These are phyloP conservation scores for Thunnus maccoyii DNA, from an alignment of 2,113 vertebrate species.

Conservation along the genomic window DNA sequence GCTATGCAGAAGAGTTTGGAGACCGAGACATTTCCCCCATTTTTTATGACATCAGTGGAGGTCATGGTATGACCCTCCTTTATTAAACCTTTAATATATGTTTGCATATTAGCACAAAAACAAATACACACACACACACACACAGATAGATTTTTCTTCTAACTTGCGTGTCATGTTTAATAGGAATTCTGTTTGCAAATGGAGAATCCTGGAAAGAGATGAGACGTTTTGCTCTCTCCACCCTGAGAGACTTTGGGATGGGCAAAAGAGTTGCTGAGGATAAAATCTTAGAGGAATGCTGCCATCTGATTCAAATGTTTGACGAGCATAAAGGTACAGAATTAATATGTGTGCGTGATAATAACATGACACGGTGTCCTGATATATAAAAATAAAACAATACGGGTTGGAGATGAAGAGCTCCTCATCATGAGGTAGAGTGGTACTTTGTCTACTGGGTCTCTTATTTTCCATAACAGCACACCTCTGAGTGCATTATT, in stretches of 20 bases:
- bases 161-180: neutral
- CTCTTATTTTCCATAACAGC: too few relatives aligned
- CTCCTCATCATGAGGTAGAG: neutral
- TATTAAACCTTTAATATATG: too few relatives aligned
- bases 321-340: conserved; percentile 55
- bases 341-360: neutral
- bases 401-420: neutral
- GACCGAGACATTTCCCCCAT: conserved; percentile 82
- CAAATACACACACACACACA: neutral
- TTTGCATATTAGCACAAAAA: too few relatives aligned
- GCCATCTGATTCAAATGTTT: conserved; percentile 57
- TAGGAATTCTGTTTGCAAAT: conserved; percentile 72
- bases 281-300: conserved; percentile 73
- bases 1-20: conserved; percentile 86
- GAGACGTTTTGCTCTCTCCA: conserved; percentile 76
- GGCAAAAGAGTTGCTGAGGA: conserved; percentile 64
- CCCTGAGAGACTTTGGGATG: conserved; percentile 81
- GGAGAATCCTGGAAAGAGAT: conserved; percentile 79
- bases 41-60: conserved; percentile 72
- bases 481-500: too few relatives aligned
- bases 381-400: neutral
- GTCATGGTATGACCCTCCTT: conserved; percentile 79
- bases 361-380: too few relatives aligned
- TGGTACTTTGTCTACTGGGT: neutral
- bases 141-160: neutral